Conservation (phyloP, 2,797 vertebrate genomes). For the Ispidina picta region DNA sequence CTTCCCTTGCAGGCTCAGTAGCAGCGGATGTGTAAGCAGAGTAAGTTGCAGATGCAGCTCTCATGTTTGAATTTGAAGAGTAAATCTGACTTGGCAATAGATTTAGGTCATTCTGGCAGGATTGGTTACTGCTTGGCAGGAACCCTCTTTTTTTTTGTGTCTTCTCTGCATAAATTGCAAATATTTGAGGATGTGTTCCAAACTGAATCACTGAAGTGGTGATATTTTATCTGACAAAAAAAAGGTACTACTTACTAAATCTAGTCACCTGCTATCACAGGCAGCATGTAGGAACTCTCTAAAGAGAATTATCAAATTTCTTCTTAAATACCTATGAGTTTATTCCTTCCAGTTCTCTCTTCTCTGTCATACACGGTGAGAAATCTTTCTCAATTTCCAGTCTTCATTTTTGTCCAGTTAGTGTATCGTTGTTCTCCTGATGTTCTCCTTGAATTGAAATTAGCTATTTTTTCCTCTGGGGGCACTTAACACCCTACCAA, state of each 20-base stretch:
- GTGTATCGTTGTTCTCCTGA: not conserved
- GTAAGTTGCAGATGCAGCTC: conserved; percentile 2
- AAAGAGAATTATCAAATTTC: not conserved
- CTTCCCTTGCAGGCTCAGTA: conserved; percentile 35
- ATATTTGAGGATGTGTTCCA: conserved; percentile 45
- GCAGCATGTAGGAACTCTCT: not conserved
- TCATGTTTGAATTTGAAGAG: conserved; percentile 34
- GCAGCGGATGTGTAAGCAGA: not conserved
- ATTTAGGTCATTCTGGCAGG: conserved; percentile 41
- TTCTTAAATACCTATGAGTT: not conserved
- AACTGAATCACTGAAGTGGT: conserved; percentile 17
- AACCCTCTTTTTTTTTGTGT: conserved; percentile 1
- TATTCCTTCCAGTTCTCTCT: not conserved
- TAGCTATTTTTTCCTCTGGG: not conserved
- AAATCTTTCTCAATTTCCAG: not conserved
- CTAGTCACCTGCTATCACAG: not conserved
- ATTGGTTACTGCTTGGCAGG: conserved; percentile 49
- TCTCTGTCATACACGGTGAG: not conserved
- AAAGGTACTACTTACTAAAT: not conserved
- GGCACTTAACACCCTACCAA: not conserved
- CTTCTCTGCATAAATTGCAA: conserved; percentile 26
- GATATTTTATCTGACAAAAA: conserved; percentile 26
- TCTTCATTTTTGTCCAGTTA: not conserved
- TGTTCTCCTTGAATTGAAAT: not conserved
- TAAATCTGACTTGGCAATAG: conserved; percentile 47